phyloP scores from a whole-genome alignment of 1,140 invertebrate genomes.

The Saxidomus purpurata region DNA sequence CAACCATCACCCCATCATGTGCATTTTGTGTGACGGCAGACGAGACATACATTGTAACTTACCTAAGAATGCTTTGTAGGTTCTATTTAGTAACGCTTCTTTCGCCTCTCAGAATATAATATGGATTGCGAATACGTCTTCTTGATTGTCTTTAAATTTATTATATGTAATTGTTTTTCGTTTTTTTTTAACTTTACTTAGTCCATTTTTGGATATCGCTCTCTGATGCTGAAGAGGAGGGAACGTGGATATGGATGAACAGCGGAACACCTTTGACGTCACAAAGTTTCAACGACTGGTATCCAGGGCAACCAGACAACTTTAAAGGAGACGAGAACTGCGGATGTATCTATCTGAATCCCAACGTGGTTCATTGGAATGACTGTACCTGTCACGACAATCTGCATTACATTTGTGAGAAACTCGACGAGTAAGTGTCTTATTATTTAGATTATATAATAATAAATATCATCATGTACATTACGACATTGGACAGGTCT shows the following conservation, averaged over 20 bases:
- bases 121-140: too few species aligned
- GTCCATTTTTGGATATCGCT: conserved; percentile 30
- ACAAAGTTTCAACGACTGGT: background rate
- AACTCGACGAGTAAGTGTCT: background rate
- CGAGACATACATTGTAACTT: too few species aligned
- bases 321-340: background rate
- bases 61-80: too few species aligned
- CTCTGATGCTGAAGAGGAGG: conserved; percentile 14
- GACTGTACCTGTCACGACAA: background rate
- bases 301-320: conserved; percentile 38
- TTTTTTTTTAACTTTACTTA: background rate
- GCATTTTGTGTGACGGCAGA: too few species aligned
- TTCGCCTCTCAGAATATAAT: too few species aligned
- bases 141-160: too few species aligned
- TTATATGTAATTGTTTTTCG: too few species aligned
- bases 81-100: too few species aligned
- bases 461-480: too few species aligned
- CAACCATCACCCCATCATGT: too few species aligned
- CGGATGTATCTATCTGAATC: background rate
- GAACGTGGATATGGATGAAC: conserved; percentile 48
- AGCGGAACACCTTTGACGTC: background rate
- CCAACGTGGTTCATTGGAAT: background rate
- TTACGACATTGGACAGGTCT: too few species aligned
- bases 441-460: background rate
- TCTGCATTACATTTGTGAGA: conserved; percentile 5